Base-by-base conservation (phyloP, 2,888 invertebrate genomes). In the Dasypolia templi region DNA sequence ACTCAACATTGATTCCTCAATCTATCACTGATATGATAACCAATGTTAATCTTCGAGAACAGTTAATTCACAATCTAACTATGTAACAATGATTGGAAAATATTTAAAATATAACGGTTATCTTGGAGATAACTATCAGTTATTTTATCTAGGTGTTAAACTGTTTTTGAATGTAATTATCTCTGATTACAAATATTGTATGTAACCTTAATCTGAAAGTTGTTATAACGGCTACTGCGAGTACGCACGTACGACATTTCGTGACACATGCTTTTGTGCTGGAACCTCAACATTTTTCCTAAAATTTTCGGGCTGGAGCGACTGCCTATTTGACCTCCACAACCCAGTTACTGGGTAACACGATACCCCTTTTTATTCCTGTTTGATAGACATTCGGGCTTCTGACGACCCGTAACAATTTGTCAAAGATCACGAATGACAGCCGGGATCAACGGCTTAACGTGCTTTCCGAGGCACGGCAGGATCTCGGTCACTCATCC, bases 61-160 rank as follows among this genome's bases (percentile, higher is more conserved):
- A 80, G 84, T 82, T 84, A 84, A 68, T 72, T 69, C 49, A 39
- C 65, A 61, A 84, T 72, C 72, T 83, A 75, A 79, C 75, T 58
- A 53, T 74, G 58, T 80, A 55, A 51, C 56, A 69, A 62, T 65
- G 62, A 73, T 69, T 59, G 51, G 66, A 61, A 75, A 79, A 70
- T 70, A 81, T 64, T 68, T 75, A 32, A 72, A 77, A 82, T 73
- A 59, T 66, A 82, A 65, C 58, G 56, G 26, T 79, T 81, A 81
- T 81, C 81, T 83, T 32, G 2, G 14, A 74, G 81, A 81, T 81
- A 79, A 72, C 59, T 72, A 82, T 82, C 81, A 75, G 35, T 79
- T 66, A 83, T 35, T 61, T 79, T 83, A 82, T 82, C 81, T 79
- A 5, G 65, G 72, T 81, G 79, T 82, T 82, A 59, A 83, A 83